These are phyloP conservation scores for Pterocles gutturalis DNA, from an alignment of 2,113 vertebrate species.

Conservation along the genomic window DNA sequence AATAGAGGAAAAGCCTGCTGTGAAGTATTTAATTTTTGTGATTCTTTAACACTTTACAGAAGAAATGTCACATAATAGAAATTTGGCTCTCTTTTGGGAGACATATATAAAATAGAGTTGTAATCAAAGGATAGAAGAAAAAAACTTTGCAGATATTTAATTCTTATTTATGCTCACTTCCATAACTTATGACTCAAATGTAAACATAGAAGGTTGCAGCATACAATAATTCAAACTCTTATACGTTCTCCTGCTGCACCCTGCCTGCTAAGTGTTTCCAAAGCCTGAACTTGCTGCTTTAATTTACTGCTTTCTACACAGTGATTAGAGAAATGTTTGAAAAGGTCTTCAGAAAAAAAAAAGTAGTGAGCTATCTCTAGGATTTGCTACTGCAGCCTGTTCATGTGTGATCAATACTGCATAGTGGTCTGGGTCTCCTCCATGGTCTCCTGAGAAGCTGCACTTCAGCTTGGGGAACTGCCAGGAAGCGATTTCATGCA, in stretches of 20 bases:
- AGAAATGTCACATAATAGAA: conserved; percentile 73
- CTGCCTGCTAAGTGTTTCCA: conserved; percentile 60
- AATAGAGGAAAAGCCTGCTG: conserved; percentile 76
- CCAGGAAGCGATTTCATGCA: background rate
- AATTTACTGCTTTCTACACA: conserved; percentile 72
- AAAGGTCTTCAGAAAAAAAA: conserved; percentile 73
- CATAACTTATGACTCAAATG: conserved; percentile 73
- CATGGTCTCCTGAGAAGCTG: conserved; percentile 28
- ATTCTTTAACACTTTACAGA: conserved; percentile 79
- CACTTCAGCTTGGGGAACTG: conserved; percentile 6
- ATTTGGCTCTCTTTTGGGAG: conserved; percentile 72
- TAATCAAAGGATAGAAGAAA: conserved; percentile 78
- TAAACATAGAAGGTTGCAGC: conserved; percentile 47
- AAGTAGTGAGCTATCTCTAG: conserved; percentile 53
- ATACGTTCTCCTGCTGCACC: conserved; percentile 24
- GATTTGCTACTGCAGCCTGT: conserved; percentile 60
- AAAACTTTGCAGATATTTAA: conserved; percentile 78
- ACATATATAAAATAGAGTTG: conserved; percentile 75
- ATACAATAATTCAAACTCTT: conserved; percentile 69
- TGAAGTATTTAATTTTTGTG: conserved; percentile 78
- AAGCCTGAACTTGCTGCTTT: conserved; percentile 58
- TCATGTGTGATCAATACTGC: conserved; percentile 69
- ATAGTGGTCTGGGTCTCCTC: conserved; percentile 34
- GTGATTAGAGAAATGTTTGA: conserved; percentile 74
- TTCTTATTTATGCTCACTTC: conserved; percentile 78